phyloP scores from a whole-genome alignment of 2,888 invertebrate species.

The Scaptomyza reducta region DNA sequence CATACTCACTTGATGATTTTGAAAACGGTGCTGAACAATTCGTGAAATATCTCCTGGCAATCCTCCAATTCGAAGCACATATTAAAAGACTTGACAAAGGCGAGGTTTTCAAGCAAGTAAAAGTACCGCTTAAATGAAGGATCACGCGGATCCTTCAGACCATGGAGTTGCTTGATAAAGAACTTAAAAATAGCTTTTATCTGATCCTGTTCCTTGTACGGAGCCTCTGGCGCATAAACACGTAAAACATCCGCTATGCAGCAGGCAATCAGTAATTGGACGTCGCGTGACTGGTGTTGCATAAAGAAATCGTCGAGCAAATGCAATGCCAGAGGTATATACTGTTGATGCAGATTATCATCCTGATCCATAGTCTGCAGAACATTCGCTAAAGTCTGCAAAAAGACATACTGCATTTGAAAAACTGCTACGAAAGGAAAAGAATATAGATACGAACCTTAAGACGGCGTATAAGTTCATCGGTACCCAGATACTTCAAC shows the following conservation, averaged over 20 bases:
- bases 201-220: constrained; percentile 97
- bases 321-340: constrained; percentile 95
- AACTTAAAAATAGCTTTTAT: constrained; percentile 96
- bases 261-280: constrained; percentile 97
- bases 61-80: constrained; percentile 99
- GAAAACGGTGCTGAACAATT: constrained; percentile 96
- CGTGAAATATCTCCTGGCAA: constrained; percentile 98
- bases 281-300: constrained; percentile 94
- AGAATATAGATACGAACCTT: constrained; percentile 87
- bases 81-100: constrained; percentile 99
- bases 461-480: constrained; percentile 96
- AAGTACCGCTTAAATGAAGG: constrained; percentile 99
- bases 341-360: constrained; percentile 96
- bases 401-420: neutral
- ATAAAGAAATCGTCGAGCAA: constrained; percentile 97
- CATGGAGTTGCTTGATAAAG: constrained; percentile 95
- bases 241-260: constrained; percentile 98
- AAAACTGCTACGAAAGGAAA: neutral
- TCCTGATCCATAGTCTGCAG: constrained; percentile 98
- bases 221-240: constrained; percentile 98
- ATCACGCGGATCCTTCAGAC: constrained; percentile 97
- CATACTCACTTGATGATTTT: constrained; percentile 95
- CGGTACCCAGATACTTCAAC: constrained; percentile 97
- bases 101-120: constrained; percentile 97
- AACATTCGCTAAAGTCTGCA: constrained; percentile 94